These are phyloP conservation scores for Catharus minimus DNA, from an alignment of 2,113 vertebrate genomes.

Conservation along the genomic window DNA sequence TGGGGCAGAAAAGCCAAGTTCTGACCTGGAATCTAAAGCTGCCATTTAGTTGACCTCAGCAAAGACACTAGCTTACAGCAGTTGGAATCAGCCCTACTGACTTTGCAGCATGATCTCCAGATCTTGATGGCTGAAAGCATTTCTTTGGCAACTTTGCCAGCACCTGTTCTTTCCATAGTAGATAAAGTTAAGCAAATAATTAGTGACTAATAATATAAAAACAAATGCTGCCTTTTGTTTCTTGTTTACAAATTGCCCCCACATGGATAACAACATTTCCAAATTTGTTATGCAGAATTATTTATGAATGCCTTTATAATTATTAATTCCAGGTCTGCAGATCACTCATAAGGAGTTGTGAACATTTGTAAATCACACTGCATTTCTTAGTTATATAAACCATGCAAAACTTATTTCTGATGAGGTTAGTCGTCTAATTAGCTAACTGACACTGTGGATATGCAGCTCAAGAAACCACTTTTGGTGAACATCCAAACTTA, in stretches of 20 bases:
- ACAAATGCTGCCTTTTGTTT: slow-evolving; percentile 38
- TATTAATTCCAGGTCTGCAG: slow-evolving; percentile 40
- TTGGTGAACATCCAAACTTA: background rate
- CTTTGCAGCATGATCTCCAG: background rate
- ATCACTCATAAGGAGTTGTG: background rate
- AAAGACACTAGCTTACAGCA: background rate
- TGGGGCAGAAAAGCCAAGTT: background rate
- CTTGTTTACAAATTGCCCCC: slow-evolving; percentile 41
- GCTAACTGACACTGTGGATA: background rate
- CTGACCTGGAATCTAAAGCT: background rate
- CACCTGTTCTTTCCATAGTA: background rate
- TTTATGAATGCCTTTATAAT: slow-evolving; percentile 41
- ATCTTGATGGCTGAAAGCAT: background rate
- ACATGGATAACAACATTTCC: background rate
- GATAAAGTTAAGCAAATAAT: slow-evolving; percentile 25
- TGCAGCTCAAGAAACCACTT: background rate
- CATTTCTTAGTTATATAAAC: slow-evolving; percentile 26
- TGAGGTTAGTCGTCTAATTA: slow-evolving; percentile 33
- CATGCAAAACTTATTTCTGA: slow-evolving; percentile 13
- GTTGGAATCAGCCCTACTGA: background rate
- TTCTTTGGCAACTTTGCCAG: background rate
- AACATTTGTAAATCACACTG: background rate
- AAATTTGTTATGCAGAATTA: slow-evolving; percentile 28
- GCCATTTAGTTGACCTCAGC: background rate
- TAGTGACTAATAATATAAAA: slow-evolving; percentile 11